Base-by-base conservation (phyloP, 1,140 invertebrate species). In the Papilio xuthus region DNA sequence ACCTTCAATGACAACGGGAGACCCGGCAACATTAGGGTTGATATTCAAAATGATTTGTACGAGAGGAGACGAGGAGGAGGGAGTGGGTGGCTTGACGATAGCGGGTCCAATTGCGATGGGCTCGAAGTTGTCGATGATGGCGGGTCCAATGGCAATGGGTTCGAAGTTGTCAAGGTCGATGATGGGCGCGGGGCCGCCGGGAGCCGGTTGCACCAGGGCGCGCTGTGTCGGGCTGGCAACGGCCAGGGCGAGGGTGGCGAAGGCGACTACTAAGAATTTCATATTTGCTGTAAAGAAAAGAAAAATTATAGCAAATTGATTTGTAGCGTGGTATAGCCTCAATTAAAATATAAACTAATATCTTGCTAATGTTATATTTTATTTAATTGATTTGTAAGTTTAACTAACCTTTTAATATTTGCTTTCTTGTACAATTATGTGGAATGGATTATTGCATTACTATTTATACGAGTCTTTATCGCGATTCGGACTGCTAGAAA, bases 11-110 rank as follows among this genome's bases (percentile, higher is more conserved):
- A 77, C 44, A 18, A 79, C 80, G 47, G 84, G 80, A 56, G 20
- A 83, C 2, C 73, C 80, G 42, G 44, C 70, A 56, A 76, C 77
- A 67, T 73, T 44, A 53, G 81, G 42, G 50, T 87, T 84, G 67
- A 91, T 81, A 80, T 91, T 92, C 79, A 89, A 42, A 80, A 91
- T 89, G 83, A 91, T 87, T 81, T 89, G 89, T 20, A 92, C 89
- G 15, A 90, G 83, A 53, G 90, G 85, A 80, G 85, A 73, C 73
- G 77, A 80, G 18, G 60, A 72, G 18, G 76, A 72, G 4, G 80
- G 74, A 18, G 70, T 83, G 23, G 86, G 84, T 77, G 91, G 77
- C 15, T 82, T 76, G 42, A 79, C 42, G 42, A 79, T 75, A 12
- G 56, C 80, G n/a, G 81, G 81, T 26, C 82, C 82, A 4, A 84